Evolutionary conservation across 2,113 vertebrate genomes (phyloP).

Genomic region (Phalacrocorax brasilianus): DNA sequence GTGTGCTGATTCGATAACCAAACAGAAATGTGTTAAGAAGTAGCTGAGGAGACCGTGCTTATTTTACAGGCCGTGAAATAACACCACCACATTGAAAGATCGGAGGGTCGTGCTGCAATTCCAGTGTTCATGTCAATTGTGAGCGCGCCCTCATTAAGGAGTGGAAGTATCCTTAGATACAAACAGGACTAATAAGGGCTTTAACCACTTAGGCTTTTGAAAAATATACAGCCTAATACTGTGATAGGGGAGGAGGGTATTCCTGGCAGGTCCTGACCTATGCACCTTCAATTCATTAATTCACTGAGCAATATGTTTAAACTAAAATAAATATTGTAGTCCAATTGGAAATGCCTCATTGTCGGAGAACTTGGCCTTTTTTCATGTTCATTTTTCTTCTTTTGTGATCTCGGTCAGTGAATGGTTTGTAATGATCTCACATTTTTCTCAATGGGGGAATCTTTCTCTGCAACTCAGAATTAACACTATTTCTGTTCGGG

Average conservation of each 20-base stretch:
- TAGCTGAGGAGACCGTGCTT: neutral
- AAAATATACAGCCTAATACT: neutral
- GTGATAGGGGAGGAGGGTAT: neutral
- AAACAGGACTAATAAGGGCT: neutral
- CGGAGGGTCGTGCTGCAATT: neutral
- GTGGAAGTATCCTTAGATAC: neutral
- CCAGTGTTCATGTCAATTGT: neutral
- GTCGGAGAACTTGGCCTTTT: neutral
- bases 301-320: neutral
- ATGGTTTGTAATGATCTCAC: neutral
- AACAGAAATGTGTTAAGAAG: neutral
- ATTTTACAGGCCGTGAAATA: neutral
- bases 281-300: neutral
- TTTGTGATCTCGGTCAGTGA: neutral
- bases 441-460: neutral
- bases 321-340: neutral
- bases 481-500: neutral
- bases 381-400: neutral
- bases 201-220: neutral
- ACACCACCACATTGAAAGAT: neutral
- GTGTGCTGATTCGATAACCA: neutral
- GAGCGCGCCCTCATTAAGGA: neutral
- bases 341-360: neutral
- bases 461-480: neutral
- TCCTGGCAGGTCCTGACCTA: neutral